These are phyloP conservation scores for Cactoblastis cactorum DNA, from an alignment of 2,888 invertebrate genomes.

Conservation along the genomic window DNA sequence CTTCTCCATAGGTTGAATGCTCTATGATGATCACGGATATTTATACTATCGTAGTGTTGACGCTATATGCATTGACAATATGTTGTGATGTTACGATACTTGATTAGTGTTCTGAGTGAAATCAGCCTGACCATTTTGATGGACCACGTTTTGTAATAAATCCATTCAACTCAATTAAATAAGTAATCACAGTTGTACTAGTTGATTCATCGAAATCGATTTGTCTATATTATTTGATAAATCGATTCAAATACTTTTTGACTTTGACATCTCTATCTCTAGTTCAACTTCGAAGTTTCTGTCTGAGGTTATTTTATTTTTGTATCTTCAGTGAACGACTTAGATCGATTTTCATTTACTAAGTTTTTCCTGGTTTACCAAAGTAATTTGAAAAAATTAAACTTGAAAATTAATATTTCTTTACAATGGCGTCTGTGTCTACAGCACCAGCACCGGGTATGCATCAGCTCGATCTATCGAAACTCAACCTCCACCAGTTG, in stretches of 20 bases:
- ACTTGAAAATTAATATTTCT: constrained; percentile 8
- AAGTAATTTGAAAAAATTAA: background rate
- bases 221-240: background rate
- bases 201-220: too few relatives aligned
- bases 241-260: background rate
- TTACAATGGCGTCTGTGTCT: constrained; percentile 81
- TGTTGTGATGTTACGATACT: too few relatives aligned
- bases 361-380: background rate
- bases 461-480: constrained; percentile 89
- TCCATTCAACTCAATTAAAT: too few relatives aligned
- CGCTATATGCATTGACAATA: too few relatives aligned
- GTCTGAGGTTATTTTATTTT: background rate
- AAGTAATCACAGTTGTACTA: too few relatives aligned
- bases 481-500: constrained; percentile 89
- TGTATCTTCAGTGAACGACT: background rate
- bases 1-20: too few relatives aligned
- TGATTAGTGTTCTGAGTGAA: too few relatives aligned
- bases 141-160: too few relatives aligned
- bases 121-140: too few relatives aligned
- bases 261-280: too few relatives aligned
- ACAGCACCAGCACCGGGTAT: constrained; percentile 81
- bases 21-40: too few relatives aligned
- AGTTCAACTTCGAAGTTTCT: background rate
- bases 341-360: background rate
- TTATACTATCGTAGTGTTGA: too few relatives aligned